Evolutionary conservation across 2,113 vertebrate genomes (phyloP).

Genomic region (Ia io): DNA sequence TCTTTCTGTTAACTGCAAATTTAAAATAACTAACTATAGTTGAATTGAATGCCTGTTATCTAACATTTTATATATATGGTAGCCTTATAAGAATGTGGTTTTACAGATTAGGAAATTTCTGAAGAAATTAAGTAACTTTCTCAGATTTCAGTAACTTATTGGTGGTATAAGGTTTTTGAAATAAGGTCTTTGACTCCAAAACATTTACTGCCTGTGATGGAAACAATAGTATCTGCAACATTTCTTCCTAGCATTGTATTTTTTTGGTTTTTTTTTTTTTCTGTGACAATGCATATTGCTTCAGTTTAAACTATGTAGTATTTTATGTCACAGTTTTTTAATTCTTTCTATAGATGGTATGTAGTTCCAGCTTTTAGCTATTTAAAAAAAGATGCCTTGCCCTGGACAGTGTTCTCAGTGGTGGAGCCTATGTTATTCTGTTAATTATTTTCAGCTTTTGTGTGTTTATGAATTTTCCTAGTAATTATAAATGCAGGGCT

Average conservation of each 20-base stretch:
- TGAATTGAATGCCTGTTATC: neutral
- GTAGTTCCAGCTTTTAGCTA: neutral
- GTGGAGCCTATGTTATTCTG: neutral
- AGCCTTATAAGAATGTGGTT: constrained; percentile 8
- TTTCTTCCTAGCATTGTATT: neutral
- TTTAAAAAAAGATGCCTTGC: neutral
- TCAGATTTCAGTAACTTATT: neutral
- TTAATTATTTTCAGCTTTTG: neutral
- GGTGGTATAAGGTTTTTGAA: neutral
- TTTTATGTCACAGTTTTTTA: neutral
- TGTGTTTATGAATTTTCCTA: constrained; percentile 4
- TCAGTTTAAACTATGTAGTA: neutral
- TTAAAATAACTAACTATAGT: neutral
- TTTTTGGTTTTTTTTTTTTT: neutral
- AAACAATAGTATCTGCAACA: neutral
- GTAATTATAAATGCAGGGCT: neutral
- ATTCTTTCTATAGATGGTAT: neutral
- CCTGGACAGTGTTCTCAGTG: neutral
- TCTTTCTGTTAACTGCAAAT: constrained; percentile 17
- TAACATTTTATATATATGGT: neutral
- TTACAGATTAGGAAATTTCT: constrained; percentile 11
- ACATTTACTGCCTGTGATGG: neutral
- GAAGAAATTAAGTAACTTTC: constrained; percentile 20
- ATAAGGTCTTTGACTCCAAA: neutral
- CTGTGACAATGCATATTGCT: neutral